These are phyloP conservation scores for Phymatocera aterrima DNA, from an alignment of 2,888 invertebrate species.

Conservation along the genomic window DNA sequence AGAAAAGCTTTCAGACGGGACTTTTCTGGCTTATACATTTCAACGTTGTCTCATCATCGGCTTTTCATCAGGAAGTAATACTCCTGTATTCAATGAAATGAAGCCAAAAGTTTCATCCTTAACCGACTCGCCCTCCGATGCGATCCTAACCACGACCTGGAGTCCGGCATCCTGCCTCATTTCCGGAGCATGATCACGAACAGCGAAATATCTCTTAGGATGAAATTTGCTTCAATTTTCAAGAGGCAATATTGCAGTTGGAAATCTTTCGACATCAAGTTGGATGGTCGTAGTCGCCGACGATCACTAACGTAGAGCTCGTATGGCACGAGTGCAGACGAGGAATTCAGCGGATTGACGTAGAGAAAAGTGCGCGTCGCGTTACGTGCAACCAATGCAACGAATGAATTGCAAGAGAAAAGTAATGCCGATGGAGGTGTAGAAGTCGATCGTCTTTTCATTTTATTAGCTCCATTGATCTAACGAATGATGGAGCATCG, in stretches of 20 bases:
- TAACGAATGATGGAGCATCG: constrained; percentile 28
- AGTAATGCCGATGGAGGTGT: constrained; percentile 13
- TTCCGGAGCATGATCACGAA: too few relatives aligned
- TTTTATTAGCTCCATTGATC: constrained; percentile 37
- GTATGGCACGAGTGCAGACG: not conserved
- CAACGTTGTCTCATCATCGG: too few relatives aligned
- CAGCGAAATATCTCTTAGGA: too few relatives aligned
- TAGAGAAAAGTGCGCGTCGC: not conserved
- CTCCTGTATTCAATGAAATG: too few relatives aligned
- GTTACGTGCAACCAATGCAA: constrained; percentile 11
- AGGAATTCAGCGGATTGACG: constrained; percentile 1
- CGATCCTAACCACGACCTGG: too few relatives aligned
- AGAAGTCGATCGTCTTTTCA: constrained; percentile 21
- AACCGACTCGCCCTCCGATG: too few relatives aligned
- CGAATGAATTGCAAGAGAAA: constrained; percentile 1
- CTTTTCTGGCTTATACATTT: too few relatives aligned
- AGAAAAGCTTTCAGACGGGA: too few relatives aligned
- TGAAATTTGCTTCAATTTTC: not conserved
- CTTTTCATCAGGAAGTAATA: too few relatives aligned
- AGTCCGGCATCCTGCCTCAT: too few relatives aligned
- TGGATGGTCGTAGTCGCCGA: not conserved
- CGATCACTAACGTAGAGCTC: not conserved
- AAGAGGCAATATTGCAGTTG: not conserved
- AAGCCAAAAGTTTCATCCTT: too few relatives aligned
- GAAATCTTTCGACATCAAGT: not conserved